Evolutionary conservation across 1,140 invertebrate genomes (phyloP).

Genomic region (Leptinotarsa lineolata): DNA sequence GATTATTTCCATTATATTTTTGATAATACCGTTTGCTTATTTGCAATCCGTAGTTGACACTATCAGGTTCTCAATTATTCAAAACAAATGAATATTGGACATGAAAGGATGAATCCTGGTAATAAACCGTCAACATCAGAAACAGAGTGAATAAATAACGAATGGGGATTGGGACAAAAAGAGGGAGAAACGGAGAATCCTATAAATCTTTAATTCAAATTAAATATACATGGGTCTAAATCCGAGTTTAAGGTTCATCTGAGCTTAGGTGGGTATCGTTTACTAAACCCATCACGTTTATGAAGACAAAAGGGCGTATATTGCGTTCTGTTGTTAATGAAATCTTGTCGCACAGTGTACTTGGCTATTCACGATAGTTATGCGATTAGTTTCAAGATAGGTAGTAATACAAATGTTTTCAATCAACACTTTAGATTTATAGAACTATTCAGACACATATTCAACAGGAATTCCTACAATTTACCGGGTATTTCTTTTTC

Average conservation of each 20-base stretch:
- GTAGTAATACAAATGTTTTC: too few relatives aligned
- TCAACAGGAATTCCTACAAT: too few relatives aligned
- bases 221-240: slow-evolving; percentile 26
- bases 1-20: too few relatives aligned
- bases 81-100: slow-evolving; percentile 2
- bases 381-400: background rate
- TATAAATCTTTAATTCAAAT: slow-evolving; percentile 28
- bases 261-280: slow-evolving; percentile 24
- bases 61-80: background rate
- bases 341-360: background rate
- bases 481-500: too few relatives aligned
- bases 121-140: slow-evolving; percentile 17
- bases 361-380: background rate
- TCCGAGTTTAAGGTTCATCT: slow-evolving; percentile 27
- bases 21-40: too few relatives aligned
- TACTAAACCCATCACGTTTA: slow-evolving; percentile 16
- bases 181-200: slow-evolving; percentile 24
- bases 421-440: too few relatives aligned
- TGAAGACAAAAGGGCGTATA: slow-evolving; percentile 21
- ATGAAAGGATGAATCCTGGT: slow-evolving; percentile 10
- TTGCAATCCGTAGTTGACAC: background rate
- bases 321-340: background rate
- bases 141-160: slow-evolving; percentile 21
- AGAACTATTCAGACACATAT: too few relatives aligned
- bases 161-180: slow-evolving; percentile 22